Evolutionary conservation across 2,888 invertebrate genomes (phyloP), one percentile per base, ranked within the genome.

Genomic region (Abscondita cerata): DNA sequence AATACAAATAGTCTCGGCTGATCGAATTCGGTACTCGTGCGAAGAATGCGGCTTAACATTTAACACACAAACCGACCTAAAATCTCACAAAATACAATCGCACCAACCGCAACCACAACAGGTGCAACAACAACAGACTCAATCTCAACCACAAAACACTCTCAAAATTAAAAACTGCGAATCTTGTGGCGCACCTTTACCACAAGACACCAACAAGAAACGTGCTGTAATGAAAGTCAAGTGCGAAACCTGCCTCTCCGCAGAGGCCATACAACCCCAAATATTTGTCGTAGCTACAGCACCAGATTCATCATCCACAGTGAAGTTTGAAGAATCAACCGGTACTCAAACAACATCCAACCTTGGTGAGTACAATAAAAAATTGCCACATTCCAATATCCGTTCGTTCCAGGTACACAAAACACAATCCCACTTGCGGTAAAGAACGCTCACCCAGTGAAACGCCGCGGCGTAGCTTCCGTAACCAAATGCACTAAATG

Each of bases 401-500:
- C n/a, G n/a, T n/a, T n/a, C n/a, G n/a, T 36, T n/a, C 36, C 68
- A 58, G 81, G 81, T 67, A 83, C 83, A 2, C 84, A 84, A 73
- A 83, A 82, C 66, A 79, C 83, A 19, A 83, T 85, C 67, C 82
- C 82, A 0, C 48, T 65, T 16, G 65, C 62, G 1, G 74, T 80
- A 19, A 80, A 80, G 66, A 80, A 80, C 65, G 78, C 80, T 55
- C 92, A 93, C 84, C 92, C 93, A 61, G 93, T 93, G 31, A 93
- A 93, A 80, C 88, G 91, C 78, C 87, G 92, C 80, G 92, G 91
- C 69, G 84, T 92, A 64, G 91, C 92, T 15, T 89, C 90, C 47
- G 92, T 93, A 52, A 92, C 93, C 16, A 94, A 93, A 77, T 94
- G 93, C 78, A 92, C 93, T 72, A 93, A 93, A 78, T 94, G 93